These are phyloP conservation scores for Trachelus tabidus DNA, from an alignment of 2,888 invertebrate species.

Conservation along the genomic window DNA sequence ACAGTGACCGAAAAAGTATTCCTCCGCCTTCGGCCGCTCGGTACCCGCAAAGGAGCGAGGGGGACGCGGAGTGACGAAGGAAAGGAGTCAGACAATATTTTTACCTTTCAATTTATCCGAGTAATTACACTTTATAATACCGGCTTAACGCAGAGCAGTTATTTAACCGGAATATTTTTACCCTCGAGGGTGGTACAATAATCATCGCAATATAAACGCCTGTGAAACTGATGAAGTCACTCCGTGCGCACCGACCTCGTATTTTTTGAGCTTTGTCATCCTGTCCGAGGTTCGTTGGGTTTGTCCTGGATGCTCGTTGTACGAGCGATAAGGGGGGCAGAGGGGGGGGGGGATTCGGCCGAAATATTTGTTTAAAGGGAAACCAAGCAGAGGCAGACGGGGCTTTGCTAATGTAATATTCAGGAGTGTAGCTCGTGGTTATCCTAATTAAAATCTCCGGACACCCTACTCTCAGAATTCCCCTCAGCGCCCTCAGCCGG, in stretches of 20 bases:
- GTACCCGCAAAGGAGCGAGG: background rate
- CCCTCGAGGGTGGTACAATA: background rate
- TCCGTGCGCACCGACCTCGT: background rate
- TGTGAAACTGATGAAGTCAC: background rate
- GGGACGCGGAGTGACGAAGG: background rate
- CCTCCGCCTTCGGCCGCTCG: background rate
- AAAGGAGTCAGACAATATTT: background rate
- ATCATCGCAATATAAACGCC: background rate
- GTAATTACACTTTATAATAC: background rate
- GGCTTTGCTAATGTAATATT: slow-evolving; percentile 45
- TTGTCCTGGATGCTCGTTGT: slow-evolving; percentile 7
- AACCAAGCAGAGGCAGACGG: slow-evolving; percentile 23
- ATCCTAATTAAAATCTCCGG: slow-evolving; percentile 54
- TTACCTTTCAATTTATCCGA: background rate
- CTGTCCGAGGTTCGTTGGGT: background rate
- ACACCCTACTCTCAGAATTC: slow-evolving; percentile 24
- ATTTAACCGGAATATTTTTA: background rate
- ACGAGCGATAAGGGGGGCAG: background rate
- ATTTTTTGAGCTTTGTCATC: background rate
- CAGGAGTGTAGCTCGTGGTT: slow-evolving; percentile 40
- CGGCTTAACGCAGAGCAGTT: background rate
- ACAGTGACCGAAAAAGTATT: background rate
- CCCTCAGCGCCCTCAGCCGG: background rate
- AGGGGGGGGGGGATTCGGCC: background rate
- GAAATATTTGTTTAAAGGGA: slow-evolving; percentile 34